Evolutionary conservation across 2,113 vertebrate species (phyloP), one percentile per base, ranked within the genome.

Genomic region (Micromys minutus): DNA sequence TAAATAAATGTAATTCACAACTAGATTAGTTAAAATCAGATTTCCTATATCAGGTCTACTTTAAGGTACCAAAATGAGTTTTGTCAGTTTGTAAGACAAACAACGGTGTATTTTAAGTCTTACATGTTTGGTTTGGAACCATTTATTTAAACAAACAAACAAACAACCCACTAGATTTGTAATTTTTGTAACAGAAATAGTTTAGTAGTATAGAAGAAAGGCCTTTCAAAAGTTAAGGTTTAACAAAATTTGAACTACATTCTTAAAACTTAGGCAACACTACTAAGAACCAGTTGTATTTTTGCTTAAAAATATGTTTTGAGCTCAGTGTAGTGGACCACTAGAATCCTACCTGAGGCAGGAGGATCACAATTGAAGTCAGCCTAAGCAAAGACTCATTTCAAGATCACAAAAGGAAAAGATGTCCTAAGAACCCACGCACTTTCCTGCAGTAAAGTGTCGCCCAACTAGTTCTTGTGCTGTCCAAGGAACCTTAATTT

Each of bases 181-280:
- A 21, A 39, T 77, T 97, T 96, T 94, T 89, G 59, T 95, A 98
- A 89, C 77, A 94, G 81, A 86, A 87, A 93, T 96, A 94, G 96
- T 97, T 98, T 94, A 86, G 96, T 94, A 94, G 93, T 90, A 94
- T 72, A 84, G 45, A 57, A n/a, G n/a, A n/a, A 72, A 95, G 77
- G 89, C 57, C 92, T 98, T 97, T 77, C 95, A 91, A 94, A 96
- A 96, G 93, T 96, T 97, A 57, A 95, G 85, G 45, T 96, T 97
- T 94, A 93, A 95, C 89, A 85, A 61, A 90, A 87, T 57, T 97
- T 67, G 24, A 95, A 15, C 74, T 81, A 74, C 45, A 72, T 16
- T 45, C 4, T 52, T 89, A 52, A 93, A 95, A 85, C 65, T 55
- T 95, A 45, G n/a, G 57, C 76, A 96, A 4, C 36, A 55, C 50